phyloP scores from a whole-genome alignment of 1,140 invertebrate species.

The Trissolcus basalis region DNA sequence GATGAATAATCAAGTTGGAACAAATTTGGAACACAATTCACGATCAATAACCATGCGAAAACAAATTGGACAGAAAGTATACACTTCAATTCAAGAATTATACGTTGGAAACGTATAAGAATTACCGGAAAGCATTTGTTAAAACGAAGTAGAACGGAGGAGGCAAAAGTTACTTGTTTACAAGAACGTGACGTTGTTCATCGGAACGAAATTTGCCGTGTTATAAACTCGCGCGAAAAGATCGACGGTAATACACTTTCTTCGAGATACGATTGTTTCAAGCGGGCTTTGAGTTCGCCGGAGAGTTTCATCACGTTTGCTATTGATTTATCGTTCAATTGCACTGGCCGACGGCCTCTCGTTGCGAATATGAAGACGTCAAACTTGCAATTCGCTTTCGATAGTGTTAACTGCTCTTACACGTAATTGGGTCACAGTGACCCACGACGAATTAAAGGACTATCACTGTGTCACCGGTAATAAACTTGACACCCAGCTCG shows the following conservation, averaged over 20 bases:
- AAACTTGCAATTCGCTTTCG: slow-evolving; percentile 11
- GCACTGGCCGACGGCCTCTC: slow-evolving; percentile 13
- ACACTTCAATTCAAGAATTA: too few species aligned
- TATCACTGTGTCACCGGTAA: slow-evolving; percentile 27
- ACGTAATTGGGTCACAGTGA: slow-evolving; percentile 32
- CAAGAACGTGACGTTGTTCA: slow-evolving; percentile 29
- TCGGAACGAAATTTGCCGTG: slow-evolving; percentile 36
- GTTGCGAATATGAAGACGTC: slow-evolving; percentile 33
- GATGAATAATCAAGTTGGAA: too few species aligned
- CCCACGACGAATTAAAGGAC: slow-evolving; percentile 27
- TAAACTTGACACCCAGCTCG: slow-evolving; percentile 21
- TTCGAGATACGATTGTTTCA: slow-evolving; percentile 38
- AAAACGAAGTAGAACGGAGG: too few species aligned
- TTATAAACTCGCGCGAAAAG: slow-evolving; percentile 36
- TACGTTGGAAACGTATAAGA: too few species aligned
- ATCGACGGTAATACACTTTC: slow-evolving; percentile 33
- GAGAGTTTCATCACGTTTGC: slow-evolving; percentile 33
- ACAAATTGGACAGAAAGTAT: too few species aligned
- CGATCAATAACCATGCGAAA: too few species aligned
- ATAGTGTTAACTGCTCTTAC: slow-evolving; percentile 16
- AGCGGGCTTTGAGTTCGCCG: slow-evolving; percentile 10
- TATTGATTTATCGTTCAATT: slow-evolving; percentile 39
- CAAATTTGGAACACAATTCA: too few species aligned
- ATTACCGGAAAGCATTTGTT: too few species aligned
- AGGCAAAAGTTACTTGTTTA: slow-evolving; percentile 30